These are phyloP conservation scores for Lamprotornis superbus DNA, from an alignment of 2,113 vertebrate species.

Conservation along the genomic window DNA sequence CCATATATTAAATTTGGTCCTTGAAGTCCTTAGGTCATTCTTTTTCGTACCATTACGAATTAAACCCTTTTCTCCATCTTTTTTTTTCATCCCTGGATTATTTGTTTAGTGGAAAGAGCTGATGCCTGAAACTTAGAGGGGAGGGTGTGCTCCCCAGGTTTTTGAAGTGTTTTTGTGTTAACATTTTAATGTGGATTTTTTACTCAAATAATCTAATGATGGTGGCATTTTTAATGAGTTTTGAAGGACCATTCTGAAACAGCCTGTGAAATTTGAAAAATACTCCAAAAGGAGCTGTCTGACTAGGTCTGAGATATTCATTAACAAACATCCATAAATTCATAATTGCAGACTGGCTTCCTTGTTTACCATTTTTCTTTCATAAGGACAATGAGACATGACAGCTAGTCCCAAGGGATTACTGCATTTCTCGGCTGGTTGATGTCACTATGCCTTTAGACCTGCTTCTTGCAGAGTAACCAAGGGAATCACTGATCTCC, in stretches of 20 bases:
- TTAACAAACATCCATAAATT: conserved; percentile 59
- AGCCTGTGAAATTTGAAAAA: conserved; percentile 39
- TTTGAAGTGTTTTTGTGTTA: not conserved
- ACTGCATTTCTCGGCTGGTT: conserved; percentile 26
- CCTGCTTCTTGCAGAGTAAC: conserved; percentile 2
- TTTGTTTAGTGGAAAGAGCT: not conserved
- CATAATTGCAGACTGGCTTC: conserved; percentile 43
- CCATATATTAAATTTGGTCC: conserved; percentile 28
- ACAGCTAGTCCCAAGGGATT: conserved; percentile 25
- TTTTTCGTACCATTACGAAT: conserved; percentile 14
- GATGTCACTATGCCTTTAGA: conserved; percentile 53
- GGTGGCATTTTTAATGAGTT: conserved; percentile 37
- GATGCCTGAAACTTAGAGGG: not conserved
- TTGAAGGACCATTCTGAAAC: conserved; percentile 25
- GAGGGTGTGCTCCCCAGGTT: not conserved
- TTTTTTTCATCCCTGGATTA: not conserved
- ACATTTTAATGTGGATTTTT: not conserved
- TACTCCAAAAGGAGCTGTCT: conserved; percentile 26
- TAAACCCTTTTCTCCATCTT: not conserved
- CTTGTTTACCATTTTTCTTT: conserved; percentile 65
- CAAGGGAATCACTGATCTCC: conserved; percentile 42
- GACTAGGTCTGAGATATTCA: conserved; percentile 32
- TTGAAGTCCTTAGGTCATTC: conserved; percentile 16
- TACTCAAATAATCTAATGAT: not conserved
- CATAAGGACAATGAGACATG: conserved; percentile 44